These are phyloP conservation scores for Eupleurogrammus muticus DNA, from an alignment of 2,797 vertebrate species.

Conservation along the genomic window DNA sequence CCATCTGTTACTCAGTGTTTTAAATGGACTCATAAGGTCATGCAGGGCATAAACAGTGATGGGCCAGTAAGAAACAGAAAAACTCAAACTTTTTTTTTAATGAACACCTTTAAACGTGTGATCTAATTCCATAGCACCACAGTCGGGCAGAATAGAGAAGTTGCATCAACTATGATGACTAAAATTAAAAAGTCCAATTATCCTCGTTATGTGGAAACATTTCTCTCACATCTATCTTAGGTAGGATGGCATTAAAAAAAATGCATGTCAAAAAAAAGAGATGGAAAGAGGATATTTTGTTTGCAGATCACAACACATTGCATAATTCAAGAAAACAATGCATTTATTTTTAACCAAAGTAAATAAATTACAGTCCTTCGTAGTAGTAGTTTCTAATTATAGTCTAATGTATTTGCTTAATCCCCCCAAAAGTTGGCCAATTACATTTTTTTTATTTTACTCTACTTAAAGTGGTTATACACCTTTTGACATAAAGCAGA, in stretches of 20 bases:
- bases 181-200: slow-evolving; percentile 64
- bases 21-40: too few species aligned
- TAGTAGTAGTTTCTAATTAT: slow-evolving; percentile 45
- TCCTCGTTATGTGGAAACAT: slow-evolving; percentile 50
- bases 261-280: slow-evolving; percentile 53
- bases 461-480: slow-evolving; percentile 27
- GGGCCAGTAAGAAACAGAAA: too few species aligned
- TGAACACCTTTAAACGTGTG: too few species aligned
- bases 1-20: too few species aligned
- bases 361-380: slow-evolving; percentile 60
- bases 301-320: slow-evolving; percentile 47
- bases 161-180: slow-evolving; percentile 50
- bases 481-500: slow-evolving; percentile 40
- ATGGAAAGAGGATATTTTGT: slow-evolving; percentile 57
- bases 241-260: slow-evolving; percentile 50
- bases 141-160: slow-evolving; percentile 37
- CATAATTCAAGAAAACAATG: slow-evolving; percentile 64
- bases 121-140: not conserved
- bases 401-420: slow-evolving; percentile 30
- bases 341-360: slow-evolving; percentile 53
- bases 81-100: too few species aligned
- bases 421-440: slow-evolving; percentile 10
- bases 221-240: slow-evolving; percentile 55
- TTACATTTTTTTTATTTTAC: slow-evolving; percentile 41
- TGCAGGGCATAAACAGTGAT: too few species aligned